phyloP scores from a whole-genome alignment of 1,140 invertebrate genomes.

The Brachionus rubens region DNA sequence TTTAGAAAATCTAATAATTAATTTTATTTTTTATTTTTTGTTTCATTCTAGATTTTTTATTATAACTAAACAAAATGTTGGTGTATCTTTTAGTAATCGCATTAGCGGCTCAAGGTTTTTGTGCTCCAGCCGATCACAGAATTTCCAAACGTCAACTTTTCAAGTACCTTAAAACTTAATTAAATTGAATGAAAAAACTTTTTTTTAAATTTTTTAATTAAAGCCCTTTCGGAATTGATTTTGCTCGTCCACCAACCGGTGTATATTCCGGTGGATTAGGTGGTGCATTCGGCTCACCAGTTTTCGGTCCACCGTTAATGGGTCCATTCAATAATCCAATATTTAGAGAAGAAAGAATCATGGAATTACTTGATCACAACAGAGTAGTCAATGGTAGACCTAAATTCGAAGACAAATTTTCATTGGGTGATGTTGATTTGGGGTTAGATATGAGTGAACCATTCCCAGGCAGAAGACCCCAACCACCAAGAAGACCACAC shows the following conservation, averaged over 20 bases:
- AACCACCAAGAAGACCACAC: not conserved
- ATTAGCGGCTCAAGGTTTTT: not conserved
- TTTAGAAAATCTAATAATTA: too few species aligned
- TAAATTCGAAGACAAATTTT: not conserved
- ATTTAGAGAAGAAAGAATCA: slow-evolving; percentile 40
- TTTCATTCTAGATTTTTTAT: not conserved
- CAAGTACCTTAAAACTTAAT: not conserved
- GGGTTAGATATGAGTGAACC: slow-evolving; percentile 1
- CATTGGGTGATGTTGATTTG: slow-evolving; percentile 32
- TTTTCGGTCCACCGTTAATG: slow-evolving; percentile 31
- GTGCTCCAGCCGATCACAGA: slow-evolving; percentile 20
- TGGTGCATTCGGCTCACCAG: slow-evolving; percentile 38
- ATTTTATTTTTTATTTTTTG: not conserved
- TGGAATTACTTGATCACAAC: slow-evolving; percentile 30
- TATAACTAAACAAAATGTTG: not conserved
- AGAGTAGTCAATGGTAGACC: slow-evolving; percentile 26
- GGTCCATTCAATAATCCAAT: slow-evolving; percentile 44
- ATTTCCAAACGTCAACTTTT: slow-evolving; percentile 33
- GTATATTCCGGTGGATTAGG: slow-evolving; percentile 31
- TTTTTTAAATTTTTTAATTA: not conserved
- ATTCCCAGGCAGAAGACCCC: not conserved
- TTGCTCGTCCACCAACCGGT: slow-evolving; percentile 30
- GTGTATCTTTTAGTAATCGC: not conserved
- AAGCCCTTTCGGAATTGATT: slow-evolving; percentile 13
- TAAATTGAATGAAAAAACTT: not conserved